Base-by-base conservation (phyloP, 2,888 invertebrate species). In the Nowickia ferox region DNA sequence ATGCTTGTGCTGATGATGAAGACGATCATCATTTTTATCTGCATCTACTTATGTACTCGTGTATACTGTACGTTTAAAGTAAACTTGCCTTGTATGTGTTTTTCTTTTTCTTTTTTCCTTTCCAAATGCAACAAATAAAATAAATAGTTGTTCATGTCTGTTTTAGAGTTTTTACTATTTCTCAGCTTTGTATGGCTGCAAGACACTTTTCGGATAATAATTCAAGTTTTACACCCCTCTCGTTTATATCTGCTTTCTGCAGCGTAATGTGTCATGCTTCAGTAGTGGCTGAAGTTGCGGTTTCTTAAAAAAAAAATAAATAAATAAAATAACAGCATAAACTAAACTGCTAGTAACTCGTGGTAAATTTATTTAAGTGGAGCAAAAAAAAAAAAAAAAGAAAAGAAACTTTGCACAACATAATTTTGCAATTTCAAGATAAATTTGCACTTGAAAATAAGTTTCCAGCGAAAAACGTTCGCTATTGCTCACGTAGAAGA, bases 381-480 rank as follows among this genome's bases (percentile, higher is more conserved):
- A 59, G 17, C 46, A 51, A 57, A 40, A 3, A 53, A 42, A 59
- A 68, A 44, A 63, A n/a, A 59, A 53, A 17, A 13, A 17, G n/a
- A 61, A 59, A 66, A 66, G 17, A 74, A 85, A 66, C 57, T 53
- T 66, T 53, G 30, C 69, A 75, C 61, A 82, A 82, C 82, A 84
- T 76, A 77, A 61, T 66, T 75, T 78, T 78, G 65, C 78, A 78
- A 82, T 82, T 79, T 82, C 15, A 59, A 82, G 71, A 66, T 71
- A 83, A 79, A 83, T 83, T 78, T 86, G 71, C 86, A 75, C 83
- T 83, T 86, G 76, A 83, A 86, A 86, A 75, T 82, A 63, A 82
- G 78, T 75, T 82, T 8, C 38, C 19, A 79, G 53, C 44, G 63
- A 65, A 61, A 78, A 68, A 30, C 57, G 40, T 77, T 69, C 53